Evolutionary conservation across 2,888 invertebrate genomes (phyloP), one percentile per base, ranked within the genome.

Genomic region (Meandrusa payeni): DNA sequence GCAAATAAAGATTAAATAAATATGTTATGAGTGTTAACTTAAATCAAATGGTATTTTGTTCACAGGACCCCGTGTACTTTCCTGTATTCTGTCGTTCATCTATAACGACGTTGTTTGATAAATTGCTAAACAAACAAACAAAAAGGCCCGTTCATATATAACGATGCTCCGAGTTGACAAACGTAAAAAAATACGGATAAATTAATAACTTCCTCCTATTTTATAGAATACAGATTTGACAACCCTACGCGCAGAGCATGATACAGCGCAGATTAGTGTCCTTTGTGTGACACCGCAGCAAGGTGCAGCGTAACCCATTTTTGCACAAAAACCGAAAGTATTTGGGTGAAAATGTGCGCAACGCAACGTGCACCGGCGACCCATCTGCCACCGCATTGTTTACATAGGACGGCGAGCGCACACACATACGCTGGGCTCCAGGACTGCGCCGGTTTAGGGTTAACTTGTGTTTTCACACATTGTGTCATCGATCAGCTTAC

Each of bases 231-330:
- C 55, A 15, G 6, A 10, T 7, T 32, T 10, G 24, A 4, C 29
- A 36, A 12, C 43, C 37, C 26, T 38, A 19, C 1, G 2, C 23
- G 19, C 13, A 49, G 66, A 76, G 64, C 37, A 67, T 60, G 74
- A 75, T 54, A 55, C 47, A 50, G 50, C 48, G 48, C 55, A 71
- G 80, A 83, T 82, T 81, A 78, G 63, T 60, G 64, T 44, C 64
- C 61, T 76, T 79, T 81, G 76, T 79, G 54, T 62, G 70, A 65
- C 69, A 69, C 66, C 48, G 55, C 51, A 55, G 82, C 83, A 86
- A 86, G 85, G 85, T 86, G 85, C 74, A 73, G 56, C 57, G 49
- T 69, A 82, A 81, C 82, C 80, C 81, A 82, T 82, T 83, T 82
- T 78, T 75, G 79, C 74, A 70, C 70, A 76, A 75, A 80, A 76